Evolutionary conservation across 2,797 vertebrate genomes (phyloP).

Genomic region (Danio aesculapii): DNA sequence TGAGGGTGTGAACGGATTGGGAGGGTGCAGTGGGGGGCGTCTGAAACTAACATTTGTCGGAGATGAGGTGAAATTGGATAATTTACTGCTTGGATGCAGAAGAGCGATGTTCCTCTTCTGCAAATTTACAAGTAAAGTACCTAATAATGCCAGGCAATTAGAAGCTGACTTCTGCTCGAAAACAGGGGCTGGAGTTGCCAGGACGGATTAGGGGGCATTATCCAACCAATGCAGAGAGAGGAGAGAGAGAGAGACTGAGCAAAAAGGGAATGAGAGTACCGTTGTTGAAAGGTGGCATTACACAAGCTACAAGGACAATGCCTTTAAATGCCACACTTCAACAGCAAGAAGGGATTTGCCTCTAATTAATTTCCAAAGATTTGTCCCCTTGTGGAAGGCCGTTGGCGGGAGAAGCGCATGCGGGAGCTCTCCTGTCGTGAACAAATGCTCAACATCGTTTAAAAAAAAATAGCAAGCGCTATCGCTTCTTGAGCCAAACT

Average conservation of each 20-base stretch:
- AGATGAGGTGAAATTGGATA: slow-evolving; percentile 83
- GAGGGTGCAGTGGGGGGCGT: slow-evolving; percentile 32
- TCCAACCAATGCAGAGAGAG: slow-evolving; percentile 47
- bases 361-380: slow-evolving; percentile 83
- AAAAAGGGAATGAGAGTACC: slow-evolving; percentile 67
- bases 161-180: slow-evolving; percentile 73
- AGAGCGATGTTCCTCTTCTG: slow-evolving; percentile 81
- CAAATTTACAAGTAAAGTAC: slow-evolving; percentile 85
- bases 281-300: slow-evolving; percentile 77
- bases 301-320: slow-evolving; percentile 78
- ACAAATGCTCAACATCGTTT: slow-evolving; percentile 75
- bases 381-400: slow-evolving; percentile 72
- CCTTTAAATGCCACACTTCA: slow-evolving; percentile 84
- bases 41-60: slow-evolving; percentile 68
- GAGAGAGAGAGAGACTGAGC: slow-evolving; percentile 8
- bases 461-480: slow-evolving; percentile 75
- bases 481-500: slow-evolving; percentile 56
- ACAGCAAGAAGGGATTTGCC: slow-evolving; percentile 78
- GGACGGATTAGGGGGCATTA: slow-evolving; percentile 81
- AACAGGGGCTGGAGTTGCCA: slow-evolving; percentile 77
- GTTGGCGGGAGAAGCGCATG: slow-evolving; percentile 65
- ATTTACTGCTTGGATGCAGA: slow-evolving; percentile 86
- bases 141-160: slow-evolving; percentile 85
- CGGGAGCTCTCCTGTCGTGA: slow-evolving; percentile 70
- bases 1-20: slow-evolving; percentile 44